Base-by-base conservation (phyloP, 2,888 invertebrate species). In the Heliconius erato region DNA sequence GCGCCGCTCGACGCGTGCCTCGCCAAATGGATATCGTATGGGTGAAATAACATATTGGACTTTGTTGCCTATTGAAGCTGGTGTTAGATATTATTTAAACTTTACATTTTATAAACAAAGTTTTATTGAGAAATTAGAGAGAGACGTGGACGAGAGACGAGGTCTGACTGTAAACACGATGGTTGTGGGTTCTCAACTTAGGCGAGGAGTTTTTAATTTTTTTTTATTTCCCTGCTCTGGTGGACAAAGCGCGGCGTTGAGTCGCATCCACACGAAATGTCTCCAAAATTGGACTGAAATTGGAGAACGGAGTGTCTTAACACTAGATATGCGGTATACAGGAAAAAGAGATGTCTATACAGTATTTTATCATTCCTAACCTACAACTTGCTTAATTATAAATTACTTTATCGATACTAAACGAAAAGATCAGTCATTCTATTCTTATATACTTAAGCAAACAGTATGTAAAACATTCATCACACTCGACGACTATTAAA, bases 1-100 rank as follows among this genome's bases (percentile, higher is more conserved):
- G 90, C 80, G 83, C 86, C 87, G 85, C 86, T 67, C 85, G 86
- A 49, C 89, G 87, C 89, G 88, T 89, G 88, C 89, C 74, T 49
- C 72, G 80, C 49, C 68, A 65, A 63, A 71, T 81, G 77, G 81
- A 72, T 49, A 63, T 63, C 32, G 72, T 72, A 72, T 80, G 71
- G 80, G 77, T 77, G 76, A 74, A 79, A 79, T 74, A 74, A 65
- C 44, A 74, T 67, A 67, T 80, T 67, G 32, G 63, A 72, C 16
- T 44, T 72, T 72, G 72, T 72, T 72, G n/a, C 19, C 63, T 49
- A 23, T 23, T 78, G n/a, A n/a, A 63, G 40, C 44, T n/a, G 32
- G 68, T 44, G 26, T 72, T 44, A 49, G 26, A 72, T 26, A 26
- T 72, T 72, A n/a, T n/a, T 67, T 40, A 40, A 35, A 26, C 5